Evolutionary conservation across 1,140 invertebrate species (phyloP), one percentile per base, ranked within the genome.

Genomic region (Apis mellifera): DNA sequence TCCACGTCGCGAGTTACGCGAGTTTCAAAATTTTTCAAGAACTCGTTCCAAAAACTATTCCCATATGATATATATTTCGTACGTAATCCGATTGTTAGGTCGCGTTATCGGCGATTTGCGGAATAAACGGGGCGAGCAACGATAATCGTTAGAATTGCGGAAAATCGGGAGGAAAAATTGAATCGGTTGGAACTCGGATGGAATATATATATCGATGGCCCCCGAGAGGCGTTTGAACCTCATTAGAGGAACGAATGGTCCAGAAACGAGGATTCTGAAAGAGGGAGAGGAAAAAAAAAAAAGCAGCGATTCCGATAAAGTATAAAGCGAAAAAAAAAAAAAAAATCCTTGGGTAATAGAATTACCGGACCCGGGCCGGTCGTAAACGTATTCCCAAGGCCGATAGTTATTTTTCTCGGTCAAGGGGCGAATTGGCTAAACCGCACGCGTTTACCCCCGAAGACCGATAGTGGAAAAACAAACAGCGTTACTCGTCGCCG

Each of bases 361-460:
- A 94, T 94, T 94, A 94, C 92, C 86, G 84, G 90, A 87, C 93
- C 83, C 93, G 86, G 89, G 92, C 91, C 92, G 92, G 90, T 93
- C 93, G 93, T 94, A 94, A 94, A 93, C 90, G 92, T 94, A 94
- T 94, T 94, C 94, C 94, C 94, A 91, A 86, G 90, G 86, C 93
- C 93, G 92, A 93, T 94, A 91, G 92, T 90, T 90, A 94, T 94
- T 94, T 94, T 93, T 94, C 93, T 92, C 92, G 94, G 93, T 93
- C 93, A 94, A 94, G 91, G 90, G 93, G 91, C 89, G 91, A 93
- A 93, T 92, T 92, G 90, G 90, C 89, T 90, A 90, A 90, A 91
- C 91, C 91, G 86, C 89, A 87, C 90, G 89, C 91, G 91, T 93
- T 93, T 92, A 92, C 82, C 89, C 82, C 89, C 80, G 90, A 93